Evolutionary conservation across 2,888 invertebrate species (phyloP).

Genomic region (Apodemia zela): DNA sequence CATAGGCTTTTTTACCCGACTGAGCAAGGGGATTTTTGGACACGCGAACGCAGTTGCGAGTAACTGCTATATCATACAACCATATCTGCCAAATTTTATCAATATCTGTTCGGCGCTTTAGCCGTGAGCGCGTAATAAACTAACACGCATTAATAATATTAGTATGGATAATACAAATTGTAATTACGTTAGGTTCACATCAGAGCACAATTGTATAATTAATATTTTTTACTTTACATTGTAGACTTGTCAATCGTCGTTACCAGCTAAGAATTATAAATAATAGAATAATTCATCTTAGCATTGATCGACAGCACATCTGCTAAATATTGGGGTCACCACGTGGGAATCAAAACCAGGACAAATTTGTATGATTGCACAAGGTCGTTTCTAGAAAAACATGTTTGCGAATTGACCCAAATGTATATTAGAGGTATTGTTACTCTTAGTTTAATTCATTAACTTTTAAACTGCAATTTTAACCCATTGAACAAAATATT

Average conservation of each 20-base stretch:
- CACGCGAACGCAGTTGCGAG: too few relatives aligned
- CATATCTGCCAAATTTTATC: too few relatives aligned
- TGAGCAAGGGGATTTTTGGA: too few relatives aligned
- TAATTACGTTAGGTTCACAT: too few relatives aligned
- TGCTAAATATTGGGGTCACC: slow-evolving; percentile 14
- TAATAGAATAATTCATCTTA: slow-evolving; percentile 8
- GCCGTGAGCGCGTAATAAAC: too few relatives aligned
- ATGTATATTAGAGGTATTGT: not conserved
- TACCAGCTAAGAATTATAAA: slow-evolving; percentile 6
- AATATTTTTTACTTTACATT: not conserved
- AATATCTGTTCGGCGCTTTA: too few relatives aligned
- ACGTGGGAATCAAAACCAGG: not conserved
- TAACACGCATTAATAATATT: too few relatives aligned
- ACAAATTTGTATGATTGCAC: not conserved
- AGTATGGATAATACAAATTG: too few relatives aligned
- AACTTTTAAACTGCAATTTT: not conserved
- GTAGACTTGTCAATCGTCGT: not conserved
- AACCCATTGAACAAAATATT: too few relatives aligned
- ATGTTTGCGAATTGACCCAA: not conserved
- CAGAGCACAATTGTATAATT: too few relatives aligned
- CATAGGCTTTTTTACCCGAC: too few relatives aligned
- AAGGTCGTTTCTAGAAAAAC: not conserved
- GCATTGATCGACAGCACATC: slow-evolving; percentile 12
- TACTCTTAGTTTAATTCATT: not conserved
- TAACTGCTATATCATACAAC: too few relatives aligned